Evolutionary conservation across 2,113 vertebrate genomes (phyloP).

Genomic region (Perca flavescens): DNA sequence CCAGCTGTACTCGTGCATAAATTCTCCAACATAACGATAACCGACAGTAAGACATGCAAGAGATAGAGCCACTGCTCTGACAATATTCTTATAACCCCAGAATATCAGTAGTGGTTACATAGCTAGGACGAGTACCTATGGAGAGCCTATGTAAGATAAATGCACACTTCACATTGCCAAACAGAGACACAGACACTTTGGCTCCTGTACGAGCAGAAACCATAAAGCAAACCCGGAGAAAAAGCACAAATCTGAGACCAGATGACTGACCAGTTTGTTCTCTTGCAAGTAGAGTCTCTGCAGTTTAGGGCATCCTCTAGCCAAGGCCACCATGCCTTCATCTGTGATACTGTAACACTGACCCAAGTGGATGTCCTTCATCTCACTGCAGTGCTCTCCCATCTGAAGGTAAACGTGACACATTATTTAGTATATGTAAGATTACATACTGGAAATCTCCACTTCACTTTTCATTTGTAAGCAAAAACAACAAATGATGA

Average conservation of each 20-base stretch:
- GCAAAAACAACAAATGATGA: not conserved
- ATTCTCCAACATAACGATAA: not conserved
- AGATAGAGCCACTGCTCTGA: not conserved
- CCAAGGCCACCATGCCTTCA: conserved; percentile 95
- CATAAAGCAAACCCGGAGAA: not conserved
- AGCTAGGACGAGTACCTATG: not conserved
- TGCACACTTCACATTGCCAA: not conserved
- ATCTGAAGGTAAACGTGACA: conserved; percentile 81
- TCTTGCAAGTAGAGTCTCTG: conserved; percentile 99
- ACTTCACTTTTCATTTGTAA: not conserved
- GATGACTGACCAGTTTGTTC: conserved; percentile 95
- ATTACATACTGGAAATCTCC: not conserved
- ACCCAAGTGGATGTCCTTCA: conserved; percentile 97
- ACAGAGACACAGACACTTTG: not conserved
- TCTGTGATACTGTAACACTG: conserved; percentile 98
- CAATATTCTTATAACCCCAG: too few relatives aligned
- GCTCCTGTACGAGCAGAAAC: not conserved
- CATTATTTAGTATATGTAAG: not conserved
- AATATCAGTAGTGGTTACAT: not conserved
- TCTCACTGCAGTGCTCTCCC: conserved; percentile 92
- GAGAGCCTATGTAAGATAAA: not conserved
- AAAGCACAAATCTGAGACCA: not conserved
- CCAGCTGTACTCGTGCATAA: not conserved
- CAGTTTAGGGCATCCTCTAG: conserved; percentile 93
- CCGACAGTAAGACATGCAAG: not conserved